A percentile compares a stretch with the other conserved stretches of the same genome.
Evolutionary conservation across 2,113 vertebrate species (phyloP).

Genomic region (Chloropsis cyanopogon): DNA sequence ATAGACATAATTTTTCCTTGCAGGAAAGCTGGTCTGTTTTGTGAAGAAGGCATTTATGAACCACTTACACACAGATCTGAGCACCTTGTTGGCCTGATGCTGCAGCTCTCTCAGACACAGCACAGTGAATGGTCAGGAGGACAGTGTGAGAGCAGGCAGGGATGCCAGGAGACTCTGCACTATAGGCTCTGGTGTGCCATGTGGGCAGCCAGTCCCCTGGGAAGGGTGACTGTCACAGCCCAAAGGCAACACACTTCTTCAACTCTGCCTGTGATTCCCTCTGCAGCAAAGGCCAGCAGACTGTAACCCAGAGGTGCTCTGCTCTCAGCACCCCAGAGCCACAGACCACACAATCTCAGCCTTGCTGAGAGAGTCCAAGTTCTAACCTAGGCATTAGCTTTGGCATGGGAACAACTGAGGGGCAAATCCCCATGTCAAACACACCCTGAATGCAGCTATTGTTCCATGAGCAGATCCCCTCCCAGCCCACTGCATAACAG

Average conservation of each 20-base stretch:
- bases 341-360: rapidly evolving
- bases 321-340: rapidly evolving
- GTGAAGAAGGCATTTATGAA: neutral
- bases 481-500: neutral
- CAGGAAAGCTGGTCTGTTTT: neutral
- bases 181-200: neutral
- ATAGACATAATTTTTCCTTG: neutral
- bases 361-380: neutral
- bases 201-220: rapidly evolving
- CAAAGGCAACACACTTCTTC: neutral
- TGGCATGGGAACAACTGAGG: neutral
- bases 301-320: neutral
- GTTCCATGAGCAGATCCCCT: neutral
- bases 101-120: neutral
- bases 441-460: neutral
- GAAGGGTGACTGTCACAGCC: neutral
- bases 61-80: neutral
- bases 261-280: neutral
- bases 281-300: neutral
- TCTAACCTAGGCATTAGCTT: neutral
- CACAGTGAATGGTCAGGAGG: rapidly evolving
- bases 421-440: neutral
- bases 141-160: neutral
- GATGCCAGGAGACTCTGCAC: neutral
- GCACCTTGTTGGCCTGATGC: neutral